phyloP scores from a whole-genome alignment of 2,113 vertebrate genomes.

The Poeciliopsis turrubarensis region DNA sequence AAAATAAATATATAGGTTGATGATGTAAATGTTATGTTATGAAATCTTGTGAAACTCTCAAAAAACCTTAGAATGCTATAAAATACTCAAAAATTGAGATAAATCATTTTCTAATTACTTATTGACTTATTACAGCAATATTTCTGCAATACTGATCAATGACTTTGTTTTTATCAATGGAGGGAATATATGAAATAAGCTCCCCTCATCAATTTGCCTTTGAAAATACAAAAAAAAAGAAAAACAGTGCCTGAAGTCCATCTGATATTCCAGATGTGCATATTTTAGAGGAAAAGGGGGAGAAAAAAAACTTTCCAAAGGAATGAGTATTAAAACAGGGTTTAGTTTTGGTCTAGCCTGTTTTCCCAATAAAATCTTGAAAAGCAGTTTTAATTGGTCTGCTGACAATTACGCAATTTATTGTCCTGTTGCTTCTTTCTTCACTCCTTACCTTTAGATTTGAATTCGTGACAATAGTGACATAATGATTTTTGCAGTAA shows the following conservation, averaged over 20 bases:
- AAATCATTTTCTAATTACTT: neutral
- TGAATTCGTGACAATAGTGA: neutral
- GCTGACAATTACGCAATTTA: neutral
- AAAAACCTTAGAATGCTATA: neutral
- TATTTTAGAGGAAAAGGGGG: conserved; percentile 1
- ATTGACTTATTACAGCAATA: neutral
- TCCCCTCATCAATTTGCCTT: neutral
- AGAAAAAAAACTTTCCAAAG: conserved; percentile 19
- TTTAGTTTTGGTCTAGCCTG: conserved; percentile 36
- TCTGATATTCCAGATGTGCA: conserved; percentile 51
- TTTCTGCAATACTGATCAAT: neutral
- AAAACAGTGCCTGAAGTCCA: conserved; percentile 43
- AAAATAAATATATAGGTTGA: neutral
- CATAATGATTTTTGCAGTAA: neutral
- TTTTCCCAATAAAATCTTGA: conserved; percentile 43
- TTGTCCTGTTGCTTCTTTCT: neutral
- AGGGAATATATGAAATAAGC: neutral
- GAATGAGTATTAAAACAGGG: conserved; percentile 67
- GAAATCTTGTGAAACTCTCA: neutral
- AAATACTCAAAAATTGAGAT: neutral
- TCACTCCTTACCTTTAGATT: neutral
- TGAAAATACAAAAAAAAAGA: neutral
- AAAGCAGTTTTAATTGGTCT: conserved; percentile 22
- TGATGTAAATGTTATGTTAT: too few relatives aligned
- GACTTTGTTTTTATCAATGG: neutral